These are phyloP conservation scores for Prionailurus viverrinus DNA, from an alignment of 2,113 vertebrate species.

Conservation along the genomic window DNA sequence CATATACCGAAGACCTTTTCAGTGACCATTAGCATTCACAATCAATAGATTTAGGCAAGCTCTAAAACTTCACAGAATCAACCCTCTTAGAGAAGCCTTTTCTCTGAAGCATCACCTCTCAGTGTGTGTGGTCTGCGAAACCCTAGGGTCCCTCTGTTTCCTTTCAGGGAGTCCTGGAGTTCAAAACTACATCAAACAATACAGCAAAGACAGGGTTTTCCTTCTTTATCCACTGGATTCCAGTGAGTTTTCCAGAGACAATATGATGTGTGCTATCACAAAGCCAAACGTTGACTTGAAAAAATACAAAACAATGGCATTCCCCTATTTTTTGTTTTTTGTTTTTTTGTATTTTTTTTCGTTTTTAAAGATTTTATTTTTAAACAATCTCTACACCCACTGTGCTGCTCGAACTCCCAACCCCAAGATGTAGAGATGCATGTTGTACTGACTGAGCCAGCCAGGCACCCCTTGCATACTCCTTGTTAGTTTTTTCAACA, in stretches of 20 bases:
- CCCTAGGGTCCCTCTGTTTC: rapidly evolving
- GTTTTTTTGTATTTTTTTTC: no score
- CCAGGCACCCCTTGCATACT: background rate
- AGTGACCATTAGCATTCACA: background rate
- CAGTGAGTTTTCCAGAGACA: background rate
- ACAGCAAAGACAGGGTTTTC: background rate
- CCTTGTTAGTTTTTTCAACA: background rate
- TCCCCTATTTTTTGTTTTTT: background rate
- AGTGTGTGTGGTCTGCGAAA: background rate
- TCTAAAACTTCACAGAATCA: background rate
- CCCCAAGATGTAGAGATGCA: background rate
- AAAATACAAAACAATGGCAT: background rate
- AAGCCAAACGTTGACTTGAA: background rate
- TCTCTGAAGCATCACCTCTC: background rate
- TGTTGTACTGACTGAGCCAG: background rate
- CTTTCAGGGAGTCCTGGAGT: background rate
- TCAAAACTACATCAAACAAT: background rate
- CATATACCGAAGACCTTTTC: background rate
- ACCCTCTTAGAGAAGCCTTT: background rate
- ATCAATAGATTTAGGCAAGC: background rate
- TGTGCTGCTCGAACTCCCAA: no score
- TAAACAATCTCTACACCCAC: no score
- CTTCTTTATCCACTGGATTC: background rate
- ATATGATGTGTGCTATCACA: rapidly evolving
- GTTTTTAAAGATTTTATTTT: no score